Percentiles rank a stretch among this genome's conserved stretches.
Evolutionary conservation across 2,888 invertebrate species (phyloP).

Genomic region (Gymnocheta viridis): DNA sequence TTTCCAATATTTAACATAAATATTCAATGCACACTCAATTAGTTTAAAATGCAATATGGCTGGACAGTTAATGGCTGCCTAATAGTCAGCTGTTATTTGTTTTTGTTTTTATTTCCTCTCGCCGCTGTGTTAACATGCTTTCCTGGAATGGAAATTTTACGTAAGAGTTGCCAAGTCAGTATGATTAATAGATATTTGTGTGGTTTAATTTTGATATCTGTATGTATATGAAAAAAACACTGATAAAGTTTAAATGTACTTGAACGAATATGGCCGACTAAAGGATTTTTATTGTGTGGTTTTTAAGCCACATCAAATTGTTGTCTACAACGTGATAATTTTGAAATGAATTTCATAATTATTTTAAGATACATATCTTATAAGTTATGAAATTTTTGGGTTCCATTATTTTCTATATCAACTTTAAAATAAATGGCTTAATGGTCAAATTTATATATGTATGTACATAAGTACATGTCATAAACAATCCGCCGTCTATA

Average conservation of each 20-base stretch:
- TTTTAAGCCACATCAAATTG: constrained; percentile 42
- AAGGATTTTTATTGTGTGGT: constrained; percentile 38
- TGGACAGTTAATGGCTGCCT: constrained; percentile 39
- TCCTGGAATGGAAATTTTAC: constrained; percentile 38
- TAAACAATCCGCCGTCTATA: too few relatives aligned
- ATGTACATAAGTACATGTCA: too few relatives aligned
- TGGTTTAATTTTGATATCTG: not conserved
- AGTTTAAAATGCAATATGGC: constrained; percentile 54
- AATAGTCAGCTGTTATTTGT: constrained; percentile 62
- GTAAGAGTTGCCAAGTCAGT: constrained; percentile 56
- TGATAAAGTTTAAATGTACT: not conserved
- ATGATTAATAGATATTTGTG: not conserved
- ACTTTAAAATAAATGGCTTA: too few relatives aligned
- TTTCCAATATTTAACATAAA: constrained; percentile 3
- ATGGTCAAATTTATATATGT: too few relatives aligned
- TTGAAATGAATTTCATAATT: constrained; percentile 4
- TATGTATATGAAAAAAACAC: not conserved
- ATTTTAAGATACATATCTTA: too few relatives aligned
- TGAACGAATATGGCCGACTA: constrained; percentile 40
- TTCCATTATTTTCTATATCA: too few relatives aligned
- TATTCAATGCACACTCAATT: constrained; percentile 37
- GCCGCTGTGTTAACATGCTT: not conserved
- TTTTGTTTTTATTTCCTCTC: constrained; percentile 26
- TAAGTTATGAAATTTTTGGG: too few relatives aligned
- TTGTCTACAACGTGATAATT: constrained; percentile 43